Base-by-base conservation (phyloP, 2,888 invertebrate species). In the Acanthoscelides obtectus region DNA sequence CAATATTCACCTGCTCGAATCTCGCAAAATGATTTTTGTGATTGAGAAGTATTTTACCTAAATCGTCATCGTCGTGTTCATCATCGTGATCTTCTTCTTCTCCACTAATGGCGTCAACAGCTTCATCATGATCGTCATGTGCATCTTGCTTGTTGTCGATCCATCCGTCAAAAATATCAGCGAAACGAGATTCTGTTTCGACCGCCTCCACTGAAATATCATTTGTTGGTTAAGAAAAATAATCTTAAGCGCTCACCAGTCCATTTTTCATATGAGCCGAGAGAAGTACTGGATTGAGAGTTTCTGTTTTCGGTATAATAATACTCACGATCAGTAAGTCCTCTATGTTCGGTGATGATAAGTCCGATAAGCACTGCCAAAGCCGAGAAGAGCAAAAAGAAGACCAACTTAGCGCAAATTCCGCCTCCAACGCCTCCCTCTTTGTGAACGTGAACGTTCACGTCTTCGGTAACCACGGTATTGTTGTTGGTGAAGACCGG, bases 361-460 rank as follows among this genome's bases (percentile, higher is more conserved):
- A 95, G 85, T 72, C 93, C 93, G 82, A 94, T 90, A 72, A 94
- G 88, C 68, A 92, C 90, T 73, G 92, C 84, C 45, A 95, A 88
- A 71, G 92, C 88, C 69, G 91, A 91, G 77, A 95, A 87, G 22
- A 95, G 86, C 0, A 90, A 86, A 82, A 95, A 94, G 85, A 95
- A 95, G 79, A 95, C 89, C 71, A 95, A 87, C 86, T 94, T 94
- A 63, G 94, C 93, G 85, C 94, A 94, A 89, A 93, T 91, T 82
- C 94, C 93, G 45, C 94, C 95, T 66, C 94, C 94, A 20, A 93
- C 93, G 67, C 90, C 90, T 78, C 89, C 90, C 66, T 94, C 94
- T 78, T 92, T 91, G 69, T 93, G 90, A 22, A 94, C 89, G 83
- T 95, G 94, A 81, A 95, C 90, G 79, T 91, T 91, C 74, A 92